These are phyloP conservation scores for Sphaerodactylus townsendi DNA, from an alignment of 2,113 vertebrate species.

Conservation along the genomic window DNA sequence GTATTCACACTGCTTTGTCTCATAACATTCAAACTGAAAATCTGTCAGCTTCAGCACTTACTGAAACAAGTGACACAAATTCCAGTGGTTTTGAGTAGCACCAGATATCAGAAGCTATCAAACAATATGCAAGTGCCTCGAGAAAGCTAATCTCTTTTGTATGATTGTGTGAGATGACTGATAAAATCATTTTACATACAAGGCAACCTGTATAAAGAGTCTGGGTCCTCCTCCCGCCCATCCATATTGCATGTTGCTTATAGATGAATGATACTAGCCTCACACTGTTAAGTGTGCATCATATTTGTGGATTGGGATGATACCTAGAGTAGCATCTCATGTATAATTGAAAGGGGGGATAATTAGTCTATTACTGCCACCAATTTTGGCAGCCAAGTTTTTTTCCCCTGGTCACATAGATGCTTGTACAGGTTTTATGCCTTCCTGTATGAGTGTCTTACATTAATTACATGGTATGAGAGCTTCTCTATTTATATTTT, in stretches of 20 bases:
- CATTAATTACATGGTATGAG: slow-evolving; percentile 26
- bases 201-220: background rate
- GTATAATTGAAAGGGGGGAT: background rate
- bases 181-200: background rate
- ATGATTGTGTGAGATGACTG: background rate
- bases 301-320: background rate
- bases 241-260: background rate
- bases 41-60: background rate
- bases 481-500: slow-evolving; percentile 44
- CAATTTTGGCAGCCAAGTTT: slow-evolving; percentile 13
- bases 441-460: slow-evolving; percentile 35
- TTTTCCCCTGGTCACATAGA: background rate
- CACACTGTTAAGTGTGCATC: background rate
- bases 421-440: slow-evolving; percentile 37
- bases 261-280: background rate
- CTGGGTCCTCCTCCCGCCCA: background rate
- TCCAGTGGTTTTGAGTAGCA: background rate
- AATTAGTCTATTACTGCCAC: background rate
- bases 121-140: background rate
- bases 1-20: background rate
- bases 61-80: background rate
- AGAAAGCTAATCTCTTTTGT: background rate
- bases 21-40: background rate
- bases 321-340: background rate
- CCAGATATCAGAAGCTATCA: background rate